These are phyloP conservation scores for Brachynemurus nebulosus DNA, from an alignment of 2,888 invertebrate species.

Conservation along the genomic window DNA sequence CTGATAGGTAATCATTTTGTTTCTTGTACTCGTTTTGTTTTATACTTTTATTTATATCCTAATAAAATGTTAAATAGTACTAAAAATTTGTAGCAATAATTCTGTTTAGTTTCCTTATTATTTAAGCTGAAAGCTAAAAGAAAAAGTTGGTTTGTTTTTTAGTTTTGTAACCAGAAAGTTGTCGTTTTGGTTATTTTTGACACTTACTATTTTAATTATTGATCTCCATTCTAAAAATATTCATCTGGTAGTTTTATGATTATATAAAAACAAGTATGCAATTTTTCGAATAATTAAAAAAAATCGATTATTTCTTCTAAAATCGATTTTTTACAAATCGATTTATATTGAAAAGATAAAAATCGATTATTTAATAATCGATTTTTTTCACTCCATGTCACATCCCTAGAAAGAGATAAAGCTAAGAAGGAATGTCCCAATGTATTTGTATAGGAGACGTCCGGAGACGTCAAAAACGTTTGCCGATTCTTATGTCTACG, in stretches of 20 bases:
- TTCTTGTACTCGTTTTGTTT: background rate
- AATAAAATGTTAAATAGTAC: background rate
- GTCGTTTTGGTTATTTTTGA: background rate
- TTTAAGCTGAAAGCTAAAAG: background rate
- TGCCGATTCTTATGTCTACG: no score
- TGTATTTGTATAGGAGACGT: no score
- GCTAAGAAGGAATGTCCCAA: no score
- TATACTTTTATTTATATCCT: background rate
- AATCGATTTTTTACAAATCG: no score
- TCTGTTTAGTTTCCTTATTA: background rate
- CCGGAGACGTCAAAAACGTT: no score
- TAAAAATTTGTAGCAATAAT: background rate
- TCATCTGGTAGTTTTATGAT: background rate
- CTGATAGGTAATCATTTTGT: background rate
- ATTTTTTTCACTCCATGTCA: no score
- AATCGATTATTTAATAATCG: no score
- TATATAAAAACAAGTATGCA: background rate
- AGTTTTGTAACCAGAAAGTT: background rate
- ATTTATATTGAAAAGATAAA: no score
- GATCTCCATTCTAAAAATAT: background rate
- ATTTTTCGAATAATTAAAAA: background rate
- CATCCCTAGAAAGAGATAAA: no score
- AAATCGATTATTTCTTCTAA: background rate
- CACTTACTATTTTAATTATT: background rate
- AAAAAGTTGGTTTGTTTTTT: background rate